Evolutionary conservation across 1,140 invertebrate species (phyloP).

Genomic region (Apis laboriosa): DNA sequence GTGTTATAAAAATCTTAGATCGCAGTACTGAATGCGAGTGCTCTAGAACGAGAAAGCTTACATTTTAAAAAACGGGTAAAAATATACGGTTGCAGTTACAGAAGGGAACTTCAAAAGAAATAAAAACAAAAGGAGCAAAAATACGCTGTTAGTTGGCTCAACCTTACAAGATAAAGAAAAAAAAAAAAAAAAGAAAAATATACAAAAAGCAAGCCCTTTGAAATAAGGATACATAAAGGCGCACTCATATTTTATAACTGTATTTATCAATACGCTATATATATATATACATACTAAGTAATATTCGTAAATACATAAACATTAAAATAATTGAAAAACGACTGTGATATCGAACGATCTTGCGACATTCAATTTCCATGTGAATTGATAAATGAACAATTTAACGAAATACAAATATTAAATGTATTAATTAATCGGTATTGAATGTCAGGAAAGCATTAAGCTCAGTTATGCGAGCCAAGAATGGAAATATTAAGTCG

Average conservation of each 20-base stretch:
- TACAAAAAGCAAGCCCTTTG: constrained; percentile 58
- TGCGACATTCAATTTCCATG: constrained; percentile 80
- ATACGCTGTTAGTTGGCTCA: constrained; percentile 50
- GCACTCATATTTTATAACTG: constrained; percentile 79
- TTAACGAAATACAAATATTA: constrained; percentile 71
- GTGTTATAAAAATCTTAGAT: constrained; percentile 56
- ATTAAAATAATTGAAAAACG: constrained; percentile 78
- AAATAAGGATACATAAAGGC: constrained; percentile 49
- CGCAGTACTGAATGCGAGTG: constrained; percentile 56
- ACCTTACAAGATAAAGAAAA: constrained; percentile 32
- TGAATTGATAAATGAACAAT: constrained; percentile 72
- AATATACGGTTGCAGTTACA: constrained; percentile 80
- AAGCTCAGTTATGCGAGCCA: constrained; percentile 68
- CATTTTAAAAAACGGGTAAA: constrained; percentile 47
- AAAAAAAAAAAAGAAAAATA: constrained; percentile 47
- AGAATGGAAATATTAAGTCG: constrained; percentile 75
- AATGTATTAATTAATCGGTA: constrained; percentile 73
- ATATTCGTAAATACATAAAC: constrained; percentile 79
- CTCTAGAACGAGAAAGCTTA: constrained; percentile 40
- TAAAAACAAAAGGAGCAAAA: constrained; percentile 31
- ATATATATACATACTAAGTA: constrained; percentile 76
- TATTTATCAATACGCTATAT: constrained; percentile 78
- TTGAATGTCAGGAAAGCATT: constrained; percentile 72
- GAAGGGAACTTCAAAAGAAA: constrained; percentile 56
- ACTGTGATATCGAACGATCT: constrained; percentile 82